phyloP scores from a whole-genome alignment of 2,797 vertebrate species.

The Scolopax rusticola region DNA sequence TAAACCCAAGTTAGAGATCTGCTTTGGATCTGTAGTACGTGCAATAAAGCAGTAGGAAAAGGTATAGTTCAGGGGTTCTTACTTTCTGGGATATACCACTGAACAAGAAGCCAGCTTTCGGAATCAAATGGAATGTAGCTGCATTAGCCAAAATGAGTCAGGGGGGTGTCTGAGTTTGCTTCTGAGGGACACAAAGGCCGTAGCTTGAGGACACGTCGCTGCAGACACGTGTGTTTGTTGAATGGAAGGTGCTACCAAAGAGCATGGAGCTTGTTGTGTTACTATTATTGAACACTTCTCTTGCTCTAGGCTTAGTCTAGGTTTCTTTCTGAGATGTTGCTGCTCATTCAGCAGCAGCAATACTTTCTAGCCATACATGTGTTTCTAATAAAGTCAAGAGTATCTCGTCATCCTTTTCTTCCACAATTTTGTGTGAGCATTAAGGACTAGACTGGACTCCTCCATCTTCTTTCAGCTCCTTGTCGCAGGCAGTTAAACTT shows the following conservation, averaged over 20 bases:
- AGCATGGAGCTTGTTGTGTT: not conserved
- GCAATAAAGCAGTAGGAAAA: not conserved
- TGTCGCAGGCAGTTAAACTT: not conserved
- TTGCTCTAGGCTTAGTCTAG: not conserved
- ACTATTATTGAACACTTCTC: not conserved
- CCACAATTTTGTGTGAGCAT: not conserved
- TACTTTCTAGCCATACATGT: not conserved
- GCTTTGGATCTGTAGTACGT: not conserved
- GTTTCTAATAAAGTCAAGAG: not conserved
- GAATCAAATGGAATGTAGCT: not conserved
- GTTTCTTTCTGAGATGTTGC: not conserved
- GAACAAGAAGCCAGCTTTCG: not conserved
- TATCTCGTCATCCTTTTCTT: not conserved
- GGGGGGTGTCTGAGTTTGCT: not conserved
- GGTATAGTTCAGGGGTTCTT: not conserved
- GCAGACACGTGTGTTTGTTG: not conserved
- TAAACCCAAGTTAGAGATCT: not conserved
- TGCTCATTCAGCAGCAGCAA: not conserved
- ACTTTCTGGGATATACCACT: not conserved
- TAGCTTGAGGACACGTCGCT: not conserved
- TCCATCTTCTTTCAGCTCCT: not conserved
- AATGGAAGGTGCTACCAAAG: not conserved
- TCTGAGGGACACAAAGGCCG: not conserved
- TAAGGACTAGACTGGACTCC: not conserved
- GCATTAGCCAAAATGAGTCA: not conserved